A percentile compares a stretch with the other conserved stretches of the same genome.
These are phyloP conservation scores for Hybos culiciformis DNA, from an alignment of 2,888 invertebrate species.

Conservation along the genomic window DNA sequence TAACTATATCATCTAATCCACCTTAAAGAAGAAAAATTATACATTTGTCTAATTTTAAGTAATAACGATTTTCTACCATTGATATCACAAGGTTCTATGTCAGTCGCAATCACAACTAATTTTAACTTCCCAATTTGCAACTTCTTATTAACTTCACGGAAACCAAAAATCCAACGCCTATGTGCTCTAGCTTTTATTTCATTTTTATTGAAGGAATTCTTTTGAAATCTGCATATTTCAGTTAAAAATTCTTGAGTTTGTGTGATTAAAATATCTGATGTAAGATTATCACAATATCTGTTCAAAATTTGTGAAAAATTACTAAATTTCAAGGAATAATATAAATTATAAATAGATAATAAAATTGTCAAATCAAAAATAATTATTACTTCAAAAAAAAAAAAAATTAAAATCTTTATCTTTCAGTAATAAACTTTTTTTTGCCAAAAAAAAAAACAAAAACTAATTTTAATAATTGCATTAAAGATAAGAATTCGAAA, in stretches of 20 bases:
- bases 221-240: conserved; percentile 47
- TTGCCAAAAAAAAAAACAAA: background rate
- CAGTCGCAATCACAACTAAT: conserved; percentile 47
- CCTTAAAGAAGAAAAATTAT: too few relatives aligned
- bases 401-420: background rate
- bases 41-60: too few relatives aligned
- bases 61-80: conserved; percentile 36
- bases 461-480: too few relatives aligned
- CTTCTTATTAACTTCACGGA: conserved; percentile 46
- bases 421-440: background rate
- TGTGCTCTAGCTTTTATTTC: conserved; percentile 43
- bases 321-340: too few relatives aligned
- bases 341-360: too few relatives aligned
- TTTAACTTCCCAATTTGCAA: conserved; percentile 44
- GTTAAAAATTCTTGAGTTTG: conserved; percentile 38
- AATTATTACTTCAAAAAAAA: too few relatives aligned
- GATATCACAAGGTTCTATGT: conserved; percentile 39
- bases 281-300: conserved; percentile 46
- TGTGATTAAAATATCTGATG: conserved; percentile 41
- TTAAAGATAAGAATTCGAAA: too few relatives aligned
- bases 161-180: conserved; percentile 45
- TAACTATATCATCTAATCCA: too few relatives aligned
- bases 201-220: conserved; percentile 43
- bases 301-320: conserved; percentile 6
- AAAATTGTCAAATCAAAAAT: too few relatives aligned